Conservation (phyloP, 2,888 invertebrate genomes). For the Thumatha senex region DNA sequence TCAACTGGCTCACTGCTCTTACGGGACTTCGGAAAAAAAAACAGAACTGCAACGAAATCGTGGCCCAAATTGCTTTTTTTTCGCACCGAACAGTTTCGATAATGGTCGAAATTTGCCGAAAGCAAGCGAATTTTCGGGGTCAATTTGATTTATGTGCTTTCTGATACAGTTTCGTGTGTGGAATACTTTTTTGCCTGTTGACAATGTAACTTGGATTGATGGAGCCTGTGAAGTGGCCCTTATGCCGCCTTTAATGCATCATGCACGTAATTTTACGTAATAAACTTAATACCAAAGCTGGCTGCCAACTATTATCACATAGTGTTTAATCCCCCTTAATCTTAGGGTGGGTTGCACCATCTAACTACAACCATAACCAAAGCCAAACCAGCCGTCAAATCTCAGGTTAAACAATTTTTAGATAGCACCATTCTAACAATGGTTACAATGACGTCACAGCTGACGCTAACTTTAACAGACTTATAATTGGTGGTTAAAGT, state of each 20-base stretch:
- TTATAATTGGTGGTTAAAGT: too few species aligned
- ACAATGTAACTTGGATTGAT: conserved; percentile 54
- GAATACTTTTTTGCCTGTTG: conserved; percentile 23
- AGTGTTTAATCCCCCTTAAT: too few species aligned
- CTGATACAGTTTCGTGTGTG: conserved; percentile 71
- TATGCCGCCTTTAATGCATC: conserved; percentile 4
- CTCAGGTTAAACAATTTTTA: too few species aligned
- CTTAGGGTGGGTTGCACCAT: too few species aligned
- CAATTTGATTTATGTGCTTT: conserved; percentile 77
- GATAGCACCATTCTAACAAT: too few species aligned
- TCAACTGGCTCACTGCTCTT: conserved; percentile 44
- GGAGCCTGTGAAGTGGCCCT: conserved; percentile 31
- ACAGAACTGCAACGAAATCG: conserved; percentile 49
- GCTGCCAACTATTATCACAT: too few species aligned
- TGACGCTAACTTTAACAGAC: too few species aligned
- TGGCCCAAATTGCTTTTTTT: conserved; percentile 77
- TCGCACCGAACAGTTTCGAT: conserved; percentile 57
- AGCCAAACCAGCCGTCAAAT: too few species aligned
- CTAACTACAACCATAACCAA: too few species aligned
- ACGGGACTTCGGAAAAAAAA: conserved; percentile 60
- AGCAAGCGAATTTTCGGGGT: conserved; percentile 67
- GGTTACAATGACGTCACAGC: too few species aligned
- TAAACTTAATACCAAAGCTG: too few species aligned
- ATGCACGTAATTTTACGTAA: conserved; percentile 3
- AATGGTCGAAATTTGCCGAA: conserved; percentile 77